Conservation (phyloP, 1,140 invertebrate species). For the Oreohelix idahoensis region DNA sequence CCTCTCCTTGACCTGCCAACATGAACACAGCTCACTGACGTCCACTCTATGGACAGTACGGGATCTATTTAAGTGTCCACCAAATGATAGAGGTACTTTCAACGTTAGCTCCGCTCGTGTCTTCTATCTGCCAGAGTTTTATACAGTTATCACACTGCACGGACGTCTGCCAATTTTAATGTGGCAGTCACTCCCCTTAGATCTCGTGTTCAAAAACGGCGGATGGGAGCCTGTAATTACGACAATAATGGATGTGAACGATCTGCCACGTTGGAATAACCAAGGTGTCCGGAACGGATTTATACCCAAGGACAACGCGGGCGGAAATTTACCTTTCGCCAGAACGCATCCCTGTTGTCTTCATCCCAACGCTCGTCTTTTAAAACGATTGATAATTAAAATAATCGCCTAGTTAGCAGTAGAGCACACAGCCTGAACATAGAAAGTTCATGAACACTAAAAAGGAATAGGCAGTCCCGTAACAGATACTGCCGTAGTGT, state of each 20-base stretch:
- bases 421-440: too few species aligned
- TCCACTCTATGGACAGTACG: not conserved
- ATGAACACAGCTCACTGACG: not conserved
- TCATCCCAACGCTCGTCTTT: too few species aligned
- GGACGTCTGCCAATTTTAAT: not conserved
- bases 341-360: not conserved
- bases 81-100: not conserved
- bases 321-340: constrained; percentile 10
- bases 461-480: too few species aligned
- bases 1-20: not conserved
- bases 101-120: not conserved
- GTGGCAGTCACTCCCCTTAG: not conserved
- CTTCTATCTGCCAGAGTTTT: not conserved
- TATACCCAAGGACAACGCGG: not conserved
- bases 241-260: not conserved
- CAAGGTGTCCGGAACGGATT: not conserved
- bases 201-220: not conserved
- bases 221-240: not conserved
- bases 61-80: not conserved
- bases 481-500: too few species aligned
- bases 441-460: too few species aligned
- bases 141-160: constrained; percentile 3
- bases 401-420: too few species aligned
- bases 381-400: too few species aligned
- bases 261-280: not conserved